Evolutionary conservation across 2,113 vertebrate species (phyloP).

Genomic region (Epinephelus cyanopodus): DNA sequence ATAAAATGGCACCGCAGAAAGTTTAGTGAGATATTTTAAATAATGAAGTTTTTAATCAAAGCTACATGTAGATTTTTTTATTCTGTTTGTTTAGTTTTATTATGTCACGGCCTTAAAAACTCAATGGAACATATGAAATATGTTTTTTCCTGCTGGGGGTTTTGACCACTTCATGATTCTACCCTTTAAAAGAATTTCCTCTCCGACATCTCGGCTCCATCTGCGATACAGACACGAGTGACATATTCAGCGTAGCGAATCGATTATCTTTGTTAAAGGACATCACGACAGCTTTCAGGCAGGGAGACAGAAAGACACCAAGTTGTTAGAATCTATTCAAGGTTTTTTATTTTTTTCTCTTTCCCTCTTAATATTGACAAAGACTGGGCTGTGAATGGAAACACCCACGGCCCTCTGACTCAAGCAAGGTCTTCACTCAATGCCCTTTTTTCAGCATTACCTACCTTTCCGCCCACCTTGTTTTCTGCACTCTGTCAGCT

Average conservation of each 20-base stretch:
- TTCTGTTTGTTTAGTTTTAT: neutral
- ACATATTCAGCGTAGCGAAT: slow-evolving; percentile 54
- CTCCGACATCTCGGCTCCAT: slow-evolving; percentile 67
- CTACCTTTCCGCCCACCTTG: neutral
- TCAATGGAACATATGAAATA: slow-evolving; percentile 32
- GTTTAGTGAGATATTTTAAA: neutral
- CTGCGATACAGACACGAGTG: slow-evolving; percentile 50
- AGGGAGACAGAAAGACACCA: slow-evolving; percentile 24
- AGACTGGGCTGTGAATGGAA: slow-evolving; percentile 5
- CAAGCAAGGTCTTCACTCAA: neutral
- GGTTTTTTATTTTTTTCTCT: slow-evolving; percentile 2
- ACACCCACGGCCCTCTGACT: slow-evolving; percentile 4
- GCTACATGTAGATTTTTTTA: neutral
- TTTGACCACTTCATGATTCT: slow-evolving; percentile 41
- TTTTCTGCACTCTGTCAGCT: neutral
- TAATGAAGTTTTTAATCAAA: neutral
- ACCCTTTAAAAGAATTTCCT: slow-evolving; percentile 14
- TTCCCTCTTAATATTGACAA: neutral
- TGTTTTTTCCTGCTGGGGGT: slow-evolving; percentile 10
- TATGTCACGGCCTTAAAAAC: neutral
- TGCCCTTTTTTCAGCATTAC: neutral
- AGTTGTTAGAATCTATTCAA: slow-evolving; percentile 1
- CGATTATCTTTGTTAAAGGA: slow-evolving; percentile 55
- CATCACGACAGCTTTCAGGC: slow-evolving; percentile 30
- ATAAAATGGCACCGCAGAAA: neutral